Evolutionary conservation across 1,140 invertebrate genomes (phyloP), one percentile per base, ranked within the genome.

Genomic region (Cotesia chilonis): DNA sequence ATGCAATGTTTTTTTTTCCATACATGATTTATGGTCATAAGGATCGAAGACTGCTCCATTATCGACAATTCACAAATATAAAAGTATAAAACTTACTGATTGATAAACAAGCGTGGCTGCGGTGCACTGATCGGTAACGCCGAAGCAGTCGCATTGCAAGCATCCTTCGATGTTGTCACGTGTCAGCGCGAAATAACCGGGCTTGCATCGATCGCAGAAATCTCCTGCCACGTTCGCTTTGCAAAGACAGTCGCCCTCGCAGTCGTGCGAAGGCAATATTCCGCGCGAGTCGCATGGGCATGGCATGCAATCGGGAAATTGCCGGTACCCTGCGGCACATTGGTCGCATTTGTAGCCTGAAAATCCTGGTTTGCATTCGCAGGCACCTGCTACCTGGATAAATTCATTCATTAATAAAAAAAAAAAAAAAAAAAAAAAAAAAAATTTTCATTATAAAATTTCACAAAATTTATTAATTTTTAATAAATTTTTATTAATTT

Each of bases 141-240:
- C 96, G 28, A 96, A 98, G 85, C 98, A 99, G 87, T 94, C 98
- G 85, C 98, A 99, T 7, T 90, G 84, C 0, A 91, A 86, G 82
- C 98, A 99, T 3, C 98, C 98, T 14, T 92, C 89, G 0, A 91
- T 87, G 83, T 98, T 94, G 0, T 90, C 88, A 17, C 83, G 86
- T 37, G 91, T 90, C 68, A 99, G 87, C 55, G 94, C 93, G 83
- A 94, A 99, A 84, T 92, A 93, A 1, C 97, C 97, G 0, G 89
- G 78, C 68, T 93, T 93, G 83, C 98, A 99, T 12, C 87, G 85
- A 57, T 95, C 92, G 87, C 96, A 97, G 5, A 90, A 89, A 73
- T 90, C 88, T 0, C 96, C 96, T 76, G 91, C 90, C 1, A 96
- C 95, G 83, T 95, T 92, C 1, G 85, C 91, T 87, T 98, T 98